Evolutionary conservation across 1,140 invertebrate species (phyloP).

Genomic region (Aphelinus certus): DNA sequence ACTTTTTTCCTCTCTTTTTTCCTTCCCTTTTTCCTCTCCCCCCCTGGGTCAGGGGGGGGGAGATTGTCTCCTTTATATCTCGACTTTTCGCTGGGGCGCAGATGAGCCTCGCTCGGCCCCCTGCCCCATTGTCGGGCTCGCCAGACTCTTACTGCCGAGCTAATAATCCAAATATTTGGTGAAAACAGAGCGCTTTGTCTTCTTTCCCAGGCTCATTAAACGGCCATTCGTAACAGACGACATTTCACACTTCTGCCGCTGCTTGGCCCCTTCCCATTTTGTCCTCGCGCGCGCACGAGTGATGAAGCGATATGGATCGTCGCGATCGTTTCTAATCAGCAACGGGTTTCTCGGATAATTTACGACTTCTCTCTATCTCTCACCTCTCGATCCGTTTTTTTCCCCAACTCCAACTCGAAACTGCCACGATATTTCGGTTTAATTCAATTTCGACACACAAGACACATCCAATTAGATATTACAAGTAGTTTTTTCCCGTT

Average conservation of each 20-base stretch:
- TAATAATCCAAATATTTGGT: slow-evolving; percentile 42
- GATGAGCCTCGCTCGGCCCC: too few relatives aligned
- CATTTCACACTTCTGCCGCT: slow-evolving; percentile 1
- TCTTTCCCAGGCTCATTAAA: slow-evolving; percentile 38
- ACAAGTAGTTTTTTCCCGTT: too few relatives aligned
- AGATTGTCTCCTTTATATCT: slow-evolving; percentile 6
- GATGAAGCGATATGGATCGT: slow-evolving; percentile 11
- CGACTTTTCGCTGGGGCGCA: background rate
- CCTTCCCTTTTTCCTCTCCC: too few relatives aligned
- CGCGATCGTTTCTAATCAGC: background rate
- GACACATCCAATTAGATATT: too few relatives aligned
- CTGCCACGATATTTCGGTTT: too few relatives aligned
- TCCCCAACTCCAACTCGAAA: too few relatives aligned
- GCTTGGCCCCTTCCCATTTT: background rate
- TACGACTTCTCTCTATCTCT: background rate
- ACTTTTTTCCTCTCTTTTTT: slow-evolving; percentile 14
- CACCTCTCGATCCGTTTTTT: too few relatives aligned
- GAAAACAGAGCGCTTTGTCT: slow-evolving; percentile 37
- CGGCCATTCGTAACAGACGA: background rate
- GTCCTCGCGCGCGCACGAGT: background rate
- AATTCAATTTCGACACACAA: too few relatives aligned
- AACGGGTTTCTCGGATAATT: background rate
- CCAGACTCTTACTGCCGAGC: slow-evolving; percentile 9
- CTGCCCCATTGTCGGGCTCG: slow-evolving; percentile 8
- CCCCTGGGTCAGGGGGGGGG: background rate